Conservation (phyloP, 2,888 invertebrate genomes). For the Bombylius major region DNA sequence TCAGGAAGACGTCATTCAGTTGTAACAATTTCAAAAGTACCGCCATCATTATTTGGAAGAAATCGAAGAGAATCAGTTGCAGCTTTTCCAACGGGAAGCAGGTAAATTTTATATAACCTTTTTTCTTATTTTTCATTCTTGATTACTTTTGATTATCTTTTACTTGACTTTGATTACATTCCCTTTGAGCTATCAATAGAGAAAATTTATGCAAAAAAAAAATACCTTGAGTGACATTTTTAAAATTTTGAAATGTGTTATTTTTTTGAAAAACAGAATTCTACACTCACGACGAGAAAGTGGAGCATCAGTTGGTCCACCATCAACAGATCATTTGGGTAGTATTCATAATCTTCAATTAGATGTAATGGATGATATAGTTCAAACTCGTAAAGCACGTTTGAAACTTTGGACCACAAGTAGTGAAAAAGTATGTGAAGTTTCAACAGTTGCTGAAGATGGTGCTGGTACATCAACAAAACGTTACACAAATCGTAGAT, state of each 20-base stretch:
- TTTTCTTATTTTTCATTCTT: constrained; percentile 29
- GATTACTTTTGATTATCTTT: constrained; percentile 20
- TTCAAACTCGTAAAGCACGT: constrained; percentile 66
- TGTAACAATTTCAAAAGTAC: constrained; percentile 73
- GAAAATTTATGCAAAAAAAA: too few relatives aligned
- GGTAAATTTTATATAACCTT: constrained; percentile 34
- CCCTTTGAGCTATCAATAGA: too few relatives aligned
- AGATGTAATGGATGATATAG: constrained; percentile 82
- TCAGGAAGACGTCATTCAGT: constrained; percentile 75
- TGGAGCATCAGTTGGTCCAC: constrained; percentile 45
- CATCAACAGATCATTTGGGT: constrained; percentile 58
- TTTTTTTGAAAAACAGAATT: constrained; percentile 13
- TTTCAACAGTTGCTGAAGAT: constrained; percentile 63
- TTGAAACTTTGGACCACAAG: constrained; percentile 78
- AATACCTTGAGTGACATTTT: too few relatives aligned
- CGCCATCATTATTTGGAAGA: constrained; percentile 61
- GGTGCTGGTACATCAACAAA: constrained; percentile 41
- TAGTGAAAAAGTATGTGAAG: constrained; percentile 67
- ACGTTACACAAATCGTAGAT: constrained; percentile 51
- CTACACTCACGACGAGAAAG: constrained; percentile 31
- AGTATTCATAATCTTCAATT: constrained; percentile 73
- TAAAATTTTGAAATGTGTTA: too few relatives aligned
- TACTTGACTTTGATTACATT: constrained; percentile 1
- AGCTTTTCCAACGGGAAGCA: constrained; percentile 49
- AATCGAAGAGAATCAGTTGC: constrained; percentile 71